Conservation (phyloP, 1,140 invertebrate genomes). For the Hyphantria cunea region DNA sequence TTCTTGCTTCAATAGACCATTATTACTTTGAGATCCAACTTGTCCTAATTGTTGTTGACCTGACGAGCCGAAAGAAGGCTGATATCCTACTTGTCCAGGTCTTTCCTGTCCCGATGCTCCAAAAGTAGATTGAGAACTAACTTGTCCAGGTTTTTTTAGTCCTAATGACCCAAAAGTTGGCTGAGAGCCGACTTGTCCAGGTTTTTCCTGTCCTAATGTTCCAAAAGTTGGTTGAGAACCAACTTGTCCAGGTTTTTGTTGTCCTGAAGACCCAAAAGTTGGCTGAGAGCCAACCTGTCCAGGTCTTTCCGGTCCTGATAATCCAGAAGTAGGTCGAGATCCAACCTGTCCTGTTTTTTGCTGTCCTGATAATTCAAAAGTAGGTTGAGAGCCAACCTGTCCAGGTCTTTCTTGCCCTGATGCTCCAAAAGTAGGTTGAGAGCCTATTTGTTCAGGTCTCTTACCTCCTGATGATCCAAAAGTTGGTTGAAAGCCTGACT, state of each 20-base stretch:
- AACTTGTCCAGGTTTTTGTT: slow-evolving; percentile 8
- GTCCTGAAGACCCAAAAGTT: background rate
- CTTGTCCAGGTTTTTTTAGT: background rate
- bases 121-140: slow-evolving; percentile 16
- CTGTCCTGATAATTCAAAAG: background rate
- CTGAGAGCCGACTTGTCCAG: background rate
- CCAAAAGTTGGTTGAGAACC: background rate
- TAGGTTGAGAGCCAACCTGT: background rate
- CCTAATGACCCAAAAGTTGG: background rate
- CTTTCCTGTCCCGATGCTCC: slow-evolving; percentile 5
- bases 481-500: background rate
- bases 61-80: slow-evolving; percentile 1
- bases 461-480: slow-evolving; percentile 5
- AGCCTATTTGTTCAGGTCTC: background rate
- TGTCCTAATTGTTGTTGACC: background rate
- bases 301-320: background rate
- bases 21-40: background rate
- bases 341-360: slow-evolving; percentile 4
- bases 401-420: background rate
- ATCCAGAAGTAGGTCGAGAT: background rate
- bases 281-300: background rate
- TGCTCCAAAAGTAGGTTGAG: background rate
- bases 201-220: background rate
- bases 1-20: background rate
- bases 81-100: slow-evolving; percentile 3